phyloP scores from a whole-genome alignment of 2,797 vertebrate genomes.

The Neosalanx taihuensis region DNA sequence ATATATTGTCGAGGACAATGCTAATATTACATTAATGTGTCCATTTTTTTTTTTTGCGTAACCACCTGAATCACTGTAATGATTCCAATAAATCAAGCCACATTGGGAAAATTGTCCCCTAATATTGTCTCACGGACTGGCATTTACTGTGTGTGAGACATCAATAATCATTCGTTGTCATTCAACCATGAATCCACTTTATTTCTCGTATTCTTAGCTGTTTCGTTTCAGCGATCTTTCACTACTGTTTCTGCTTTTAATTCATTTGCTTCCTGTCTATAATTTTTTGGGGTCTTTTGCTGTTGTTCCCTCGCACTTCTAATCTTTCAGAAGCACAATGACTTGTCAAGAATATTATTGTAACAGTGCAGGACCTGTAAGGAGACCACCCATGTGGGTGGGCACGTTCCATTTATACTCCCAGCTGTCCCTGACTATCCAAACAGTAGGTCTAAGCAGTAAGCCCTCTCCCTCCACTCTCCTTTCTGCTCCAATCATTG shows the following conservation, averaged over 20 bases:
- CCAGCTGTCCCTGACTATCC: conserved; percentile 55
- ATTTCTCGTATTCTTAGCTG: conserved; percentile 28
- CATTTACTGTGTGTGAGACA: neutral
- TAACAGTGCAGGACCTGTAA: conserved; percentile 34
- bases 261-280: neutral
- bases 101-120: neutral
- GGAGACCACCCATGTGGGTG: conserved; percentile 27
- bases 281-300: conserved; percentile 19
- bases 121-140: neutral
- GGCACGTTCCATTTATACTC: conserved; percentile 38
- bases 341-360: conserved; percentile 45
- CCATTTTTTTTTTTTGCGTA: neutral
- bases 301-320: conserved; percentile 22
- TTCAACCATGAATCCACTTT: conserved; percentile 16
- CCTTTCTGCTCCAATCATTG: conserved; percentile 57
- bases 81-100: neutral
- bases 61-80: conserved; percentile 6
- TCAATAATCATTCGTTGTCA: conserved; percentile 10
- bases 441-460: conserved; percentile 52
- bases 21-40: too few relatives aligned
- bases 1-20: neutral
- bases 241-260: conserved; percentile 5
- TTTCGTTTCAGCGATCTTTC: conserved; percentile 14
- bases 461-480: conserved; percentile 43
- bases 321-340: neutral